Evolutionary conservation across 1,140 invertebrate species (phyloP).

Genomic region (Macrocentrus cingulum): DNA sequence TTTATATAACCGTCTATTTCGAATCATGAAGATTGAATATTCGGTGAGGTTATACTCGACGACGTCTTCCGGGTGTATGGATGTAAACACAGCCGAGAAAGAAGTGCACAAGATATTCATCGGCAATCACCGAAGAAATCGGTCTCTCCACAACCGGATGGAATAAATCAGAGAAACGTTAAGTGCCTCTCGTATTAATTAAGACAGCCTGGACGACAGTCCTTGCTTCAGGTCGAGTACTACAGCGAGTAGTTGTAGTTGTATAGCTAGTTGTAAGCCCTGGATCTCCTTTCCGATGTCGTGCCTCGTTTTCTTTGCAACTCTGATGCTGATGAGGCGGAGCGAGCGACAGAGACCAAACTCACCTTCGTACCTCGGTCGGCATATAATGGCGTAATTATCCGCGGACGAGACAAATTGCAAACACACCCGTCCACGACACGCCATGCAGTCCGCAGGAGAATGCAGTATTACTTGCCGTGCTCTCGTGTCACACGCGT

Average conservation of each 20-base stretch:
- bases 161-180: conserved; percentile 40
- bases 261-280: too few species aligned
- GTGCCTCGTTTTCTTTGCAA: conserved; percentile 12
- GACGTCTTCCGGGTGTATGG: background rate
- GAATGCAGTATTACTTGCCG: background rate
- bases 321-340: too few species aligned
- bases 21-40: background rate
- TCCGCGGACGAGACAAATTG: conserved; percentile 54
- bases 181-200: conserved; percentile 44
- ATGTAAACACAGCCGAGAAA: background rate
- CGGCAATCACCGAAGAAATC: conserved; percentile 8
- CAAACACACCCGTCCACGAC: conserved; percentile 50
- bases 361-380: conserved; percentile 14
- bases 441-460: conserved; percentile 29
- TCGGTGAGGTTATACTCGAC: background rate
- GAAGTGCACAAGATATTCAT: background rate
- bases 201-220: conserved; percentile 33
- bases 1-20: background rate
- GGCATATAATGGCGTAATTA: conserved; percentile 52
- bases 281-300: conserved; percentile 15
- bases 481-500: background rate
- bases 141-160: conserved; percentile 30
- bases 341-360: background rate
- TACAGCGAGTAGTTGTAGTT: too few species aligned
- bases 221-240: too few species aligned